Evolutionary conservation across 2,113 vertebrate genomes (phyloP).

Genomic region (Amblyornis subalaris): DNA sequence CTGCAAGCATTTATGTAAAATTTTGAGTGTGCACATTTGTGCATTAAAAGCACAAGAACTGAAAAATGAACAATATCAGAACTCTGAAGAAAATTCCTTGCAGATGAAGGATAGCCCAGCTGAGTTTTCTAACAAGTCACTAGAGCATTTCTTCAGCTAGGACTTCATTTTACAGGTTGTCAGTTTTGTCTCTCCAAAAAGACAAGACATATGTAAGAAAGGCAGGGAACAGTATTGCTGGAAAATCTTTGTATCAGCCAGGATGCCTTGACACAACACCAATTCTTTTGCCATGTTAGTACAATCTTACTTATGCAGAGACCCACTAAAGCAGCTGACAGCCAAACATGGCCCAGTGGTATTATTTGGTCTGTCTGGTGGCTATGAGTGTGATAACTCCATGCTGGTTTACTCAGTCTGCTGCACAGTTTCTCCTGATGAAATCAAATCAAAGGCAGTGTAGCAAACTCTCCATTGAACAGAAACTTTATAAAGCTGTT

Average conservation of each 20-base stretch:
- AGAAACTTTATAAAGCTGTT: background rate
- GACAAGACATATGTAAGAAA: background rate
- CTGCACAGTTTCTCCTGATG: background rate
- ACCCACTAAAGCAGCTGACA: background rate
- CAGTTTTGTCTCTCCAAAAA: background rate
- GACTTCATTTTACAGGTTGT: background rate
- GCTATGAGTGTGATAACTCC: background rate
- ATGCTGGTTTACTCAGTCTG: background rate
- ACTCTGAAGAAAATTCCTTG: background rate
- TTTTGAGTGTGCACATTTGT: background rate
- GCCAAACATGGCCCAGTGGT: background rate
- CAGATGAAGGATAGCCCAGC: background rate
- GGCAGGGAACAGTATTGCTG: background rate
- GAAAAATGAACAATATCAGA: background rate
- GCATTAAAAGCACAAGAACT: background rate
- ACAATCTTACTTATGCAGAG: background rate
- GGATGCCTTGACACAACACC: background rate
- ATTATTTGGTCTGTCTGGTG: background rate
- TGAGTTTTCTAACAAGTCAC: background rate
- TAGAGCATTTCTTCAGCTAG: slow-evolving; percentile 12
- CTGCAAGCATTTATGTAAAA: background rate
- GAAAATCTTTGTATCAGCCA: background rate
- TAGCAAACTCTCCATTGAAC: background rate
- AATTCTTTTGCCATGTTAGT: background rate
- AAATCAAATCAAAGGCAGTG: background rate